These are phyloP conservation scores for Parnassius apollo DNA, from an alignment of 2,888 invertebrate species.

Conservation along the genomic window DNA sequence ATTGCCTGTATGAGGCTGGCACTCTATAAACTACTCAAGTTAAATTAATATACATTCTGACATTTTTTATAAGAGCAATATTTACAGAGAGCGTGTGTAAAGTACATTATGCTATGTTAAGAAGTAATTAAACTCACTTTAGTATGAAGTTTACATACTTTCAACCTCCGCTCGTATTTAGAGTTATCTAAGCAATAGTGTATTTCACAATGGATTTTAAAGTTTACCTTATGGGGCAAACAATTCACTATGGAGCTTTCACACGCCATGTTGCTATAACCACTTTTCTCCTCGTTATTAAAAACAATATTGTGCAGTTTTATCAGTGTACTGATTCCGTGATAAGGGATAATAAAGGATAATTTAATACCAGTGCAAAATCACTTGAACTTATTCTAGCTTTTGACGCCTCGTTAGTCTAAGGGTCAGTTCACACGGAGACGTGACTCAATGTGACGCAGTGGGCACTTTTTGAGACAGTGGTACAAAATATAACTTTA, in stretches of 20 bases:
- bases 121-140: conserved; percentile 7
- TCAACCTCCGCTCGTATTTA: conserved; percentile 5
- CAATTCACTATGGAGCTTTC: conserved; percentile 42
- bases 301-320: conserved; percentile 19
- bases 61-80: too few relatives aligned
- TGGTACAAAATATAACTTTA: too few relatives aligned
- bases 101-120: conserved; percentile 3
- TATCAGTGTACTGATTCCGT: conserved; percentile 13
- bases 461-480: too few relatives aligned
- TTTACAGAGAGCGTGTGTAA: not conserved
- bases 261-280: conserved; percentile 50
- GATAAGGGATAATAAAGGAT: conserved; percentile 2
- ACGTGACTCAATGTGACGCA: too few relatives aligned
- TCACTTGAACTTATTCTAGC: too few relatives aligned
- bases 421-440: too few relatives aligned
- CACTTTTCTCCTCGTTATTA: conserved; percentile 38
- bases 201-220: conserved; percentile 27
- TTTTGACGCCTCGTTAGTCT: too few relatives aligned
- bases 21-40: too few relatives aligned
- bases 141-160: conserved; percentile 18
- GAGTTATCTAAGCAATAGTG: conserved; percentile 28
- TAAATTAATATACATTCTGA: too few relatives aligned
- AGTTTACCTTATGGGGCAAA: conserved; percentile 40
- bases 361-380: not conserved
- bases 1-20: too few relatives aligned